These are phyloP conservation scores for Lasioglossum vierecki DNA, from an alignment of 2,888 invertebrate species.

Conservation along the genomic window DNA sequence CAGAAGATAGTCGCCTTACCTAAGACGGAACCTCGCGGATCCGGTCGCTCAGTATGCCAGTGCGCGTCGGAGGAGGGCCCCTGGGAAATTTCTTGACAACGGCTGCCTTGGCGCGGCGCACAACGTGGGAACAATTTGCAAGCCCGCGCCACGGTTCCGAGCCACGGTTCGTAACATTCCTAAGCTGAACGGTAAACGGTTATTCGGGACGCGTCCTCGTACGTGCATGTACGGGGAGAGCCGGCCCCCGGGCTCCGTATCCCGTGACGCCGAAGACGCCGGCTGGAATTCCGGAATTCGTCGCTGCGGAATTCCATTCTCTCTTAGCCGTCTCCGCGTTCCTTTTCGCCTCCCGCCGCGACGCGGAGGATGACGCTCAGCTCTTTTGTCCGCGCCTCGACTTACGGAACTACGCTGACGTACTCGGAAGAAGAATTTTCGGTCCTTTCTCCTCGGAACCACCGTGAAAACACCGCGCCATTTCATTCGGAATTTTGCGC, in stretches of 20 bases:
- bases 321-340: constrained; percentile 34
- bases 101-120: constrained; percentile 55
- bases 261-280: constrained; percentile 64
- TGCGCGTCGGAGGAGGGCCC: constrained; percentile 66
- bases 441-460: not conserved
- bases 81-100: constrained; percentile 77
- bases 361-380: constrained; percentile 24
- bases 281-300: constrained; percentile 76
- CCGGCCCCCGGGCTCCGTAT: constrained; percentile 20
- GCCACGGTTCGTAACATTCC: constrained; percentile 74
- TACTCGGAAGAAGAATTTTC: constrained; percentile 56
- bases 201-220: constrained; percentile 74
- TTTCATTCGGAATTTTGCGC: constrained; percentile 22
- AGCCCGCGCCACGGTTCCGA: constrained; percentile 72
- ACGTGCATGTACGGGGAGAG: constrained; percentile 66
- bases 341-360: constrained; percentile 38
- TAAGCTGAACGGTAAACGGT: constrained; percentile 74
- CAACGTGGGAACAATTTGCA: constrained; percentile 80
- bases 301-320: constrained; percentile 68
- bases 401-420: constrained; percentile 55
- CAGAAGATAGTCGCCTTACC: constrained; percentile 27
- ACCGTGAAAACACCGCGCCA: not conserved
- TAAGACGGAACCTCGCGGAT: constrained; percentile 55
- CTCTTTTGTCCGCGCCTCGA: constrained; percentile 39
- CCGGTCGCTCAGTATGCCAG: constrained; percentile 69